Evolutionary conservation across 2,888 invertebrate species (phyloP), one percentile per base, ranked within the genome.

Genomic region (Margaritifera margaritifera): DNA sequence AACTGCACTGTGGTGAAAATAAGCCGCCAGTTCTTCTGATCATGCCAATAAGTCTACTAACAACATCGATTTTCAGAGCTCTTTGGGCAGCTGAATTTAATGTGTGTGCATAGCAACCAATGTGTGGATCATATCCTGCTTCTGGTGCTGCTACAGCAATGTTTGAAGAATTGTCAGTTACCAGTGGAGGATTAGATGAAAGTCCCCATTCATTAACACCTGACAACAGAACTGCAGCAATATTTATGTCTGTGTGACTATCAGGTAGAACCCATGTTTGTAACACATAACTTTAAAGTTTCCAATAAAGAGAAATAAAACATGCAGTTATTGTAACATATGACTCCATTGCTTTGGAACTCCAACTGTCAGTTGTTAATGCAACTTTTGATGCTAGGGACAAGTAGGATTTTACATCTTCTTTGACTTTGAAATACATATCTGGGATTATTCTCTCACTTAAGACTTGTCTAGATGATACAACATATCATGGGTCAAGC

Each of bases 21-120:
- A 70, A 1, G 60, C n/a, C 50, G 18, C 69, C 72, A 27, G 72
- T 54, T 25, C 61, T 64, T 51, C 69, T 54, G 8, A 74, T 62
- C 27, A 42, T 68, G 31, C 31, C 69, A 4, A 75, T 20, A 19
- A 69, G 24, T 18, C 58, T 11, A 5, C 31, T 22, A 55, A 75
- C 60, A 20, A n/a, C 25, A 11, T 19, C 22, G 1, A 69, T 8
- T 22, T 67, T 59, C 18, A 71, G 42, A 20, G 57, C 66, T 27
- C 50, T 53, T 19, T 56, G 22, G 2, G 58, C 51, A 22, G 64
- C 72, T 4, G 70, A 50, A 42, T 74, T 71, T 20, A 74, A 22
- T 1, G 72, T 75, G 27, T 75, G 75, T 19, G 69, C 72, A 62
- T 70, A 72, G 58, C 75, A 75, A n/a, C 62, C 42, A 4, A 69